Evolutionary conservation across 2,888 invertebrate genomes (phyloP).

Genomic region (Nomada fucata): DNA sequence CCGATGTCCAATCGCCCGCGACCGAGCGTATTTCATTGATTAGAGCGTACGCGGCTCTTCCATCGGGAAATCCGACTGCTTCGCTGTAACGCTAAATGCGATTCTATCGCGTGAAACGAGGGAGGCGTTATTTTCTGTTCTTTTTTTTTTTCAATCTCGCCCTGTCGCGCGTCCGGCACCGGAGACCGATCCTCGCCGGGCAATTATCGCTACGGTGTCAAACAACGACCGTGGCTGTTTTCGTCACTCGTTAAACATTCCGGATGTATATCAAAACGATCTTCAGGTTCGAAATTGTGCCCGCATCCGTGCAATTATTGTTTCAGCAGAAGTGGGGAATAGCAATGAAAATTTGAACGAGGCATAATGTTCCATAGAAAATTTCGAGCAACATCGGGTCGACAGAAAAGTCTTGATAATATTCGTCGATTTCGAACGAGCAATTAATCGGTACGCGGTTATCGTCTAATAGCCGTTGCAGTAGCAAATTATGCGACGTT

Average conservation of each 20-base stretch:
- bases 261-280: too few species aligned
- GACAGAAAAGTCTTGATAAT: too few species aligned
- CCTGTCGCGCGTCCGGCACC: slow-evolving; percentile 9
- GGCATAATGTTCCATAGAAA: too few species aligned
- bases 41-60: slow-evolving; percentile 47
- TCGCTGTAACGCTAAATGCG: slow-evolving; percentile 42
- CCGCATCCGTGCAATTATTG: too few species aligned
- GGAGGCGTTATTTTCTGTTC: slow-evolving; percentile 22
- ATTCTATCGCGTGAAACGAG: slow-evolving; percentile 32
- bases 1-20: slow-evolving; percentile 43
- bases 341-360: too few species aligned
- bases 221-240: neutral
- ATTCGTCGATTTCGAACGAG: neutral
- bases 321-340: too few species aligned
- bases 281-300: too few species aligned
- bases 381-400: too few species aligned
- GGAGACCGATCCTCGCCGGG: slow-evolving; percentile 15
- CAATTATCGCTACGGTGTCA: slow-evolving; percentile 17
- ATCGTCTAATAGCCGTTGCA: neutral
- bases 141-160: slow-evolving; percentile 40
- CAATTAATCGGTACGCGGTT: neutral
- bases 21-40: slow-evolving; percentile 55
- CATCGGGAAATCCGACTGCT: slow-evolving; percentile 29
- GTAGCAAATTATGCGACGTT: neutral
- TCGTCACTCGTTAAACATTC: neutral